Base-by-base conservation (phyloP, 2,888 invertebrate species). In the Drosophila borborema region DNA sequence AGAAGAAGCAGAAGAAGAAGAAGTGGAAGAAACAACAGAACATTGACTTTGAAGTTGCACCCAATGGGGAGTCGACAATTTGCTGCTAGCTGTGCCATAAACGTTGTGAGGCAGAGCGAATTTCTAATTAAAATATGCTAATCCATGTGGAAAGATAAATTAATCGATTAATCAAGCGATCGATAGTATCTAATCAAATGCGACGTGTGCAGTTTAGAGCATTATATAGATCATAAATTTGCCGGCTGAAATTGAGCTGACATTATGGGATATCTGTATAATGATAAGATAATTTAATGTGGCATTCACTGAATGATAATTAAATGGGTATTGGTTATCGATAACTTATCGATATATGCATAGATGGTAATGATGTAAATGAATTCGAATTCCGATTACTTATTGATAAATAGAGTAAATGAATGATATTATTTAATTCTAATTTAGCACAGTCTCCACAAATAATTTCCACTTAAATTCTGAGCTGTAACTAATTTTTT, bases 111-210 rank as follows among this genome's bases (percentile, higher is more conserved):
- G 64, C 60, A 23, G 7, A 53, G 46, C 36, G 46, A 55, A 80
- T 64, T 77, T 70, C 53, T 77, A 72, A 81, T 78, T 81, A 80
- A 80, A 80, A 65, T 78, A 72, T 78, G 77, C 53, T 77, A 81
- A 78, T 62, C 81, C 81, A 80, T 36, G 51, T 53, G 51, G 58
- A 81, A 63, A 66, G 61, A 56, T 64, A 60, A 70, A 72, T 64
- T 43, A 64, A 77, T 72, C 81, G 77, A 77, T 77, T 77, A 77
- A 72, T 72, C 77, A 64, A 34, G 51, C 56, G n/a, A 64, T 64
- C 49, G 77, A 72, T 80, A 49, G 41, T 14, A 41, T 48, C 49
- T 58, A 76, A 80, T 64, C 62, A 53, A 58, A 49, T 60, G 49
- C 9, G 64, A 51, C 41, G 46, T 46, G 54, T 55, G 20, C 16